These are phyloP conservation scores for Silvanus unidentatus DNA, from an alignment of 2,888 invertebrate species.

Conservation along the genomic window DNA sequence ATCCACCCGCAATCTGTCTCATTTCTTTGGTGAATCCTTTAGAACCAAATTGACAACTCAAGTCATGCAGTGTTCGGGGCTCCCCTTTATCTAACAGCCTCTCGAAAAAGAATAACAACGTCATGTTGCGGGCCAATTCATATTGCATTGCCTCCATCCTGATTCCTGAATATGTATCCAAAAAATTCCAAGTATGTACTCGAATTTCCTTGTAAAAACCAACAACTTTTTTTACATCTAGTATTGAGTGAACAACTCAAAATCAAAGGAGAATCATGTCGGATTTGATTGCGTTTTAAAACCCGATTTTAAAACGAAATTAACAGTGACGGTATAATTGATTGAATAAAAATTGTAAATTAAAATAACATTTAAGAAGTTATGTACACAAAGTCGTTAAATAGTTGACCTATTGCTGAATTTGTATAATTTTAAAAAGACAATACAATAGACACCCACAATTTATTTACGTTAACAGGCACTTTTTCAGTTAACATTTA, in stretches of 20 bases:
- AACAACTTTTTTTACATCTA: too few relatives aligned
- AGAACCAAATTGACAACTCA: slow-evolving; percentile 98
- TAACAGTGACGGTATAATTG: too few relatives aligned
- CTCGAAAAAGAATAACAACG: slow-evolving; percentile 96
- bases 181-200: too few relatives aligned
- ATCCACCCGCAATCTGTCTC: slow-evolving; percentile 92
- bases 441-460: slow-evolving; percentile 8
- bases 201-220: neutral
- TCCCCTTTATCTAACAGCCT: slow-evolving; percentile 95
- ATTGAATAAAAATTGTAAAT: too few relatives aligned
- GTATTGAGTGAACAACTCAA: too few relatives aligned
- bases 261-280: too few relatives aligned
- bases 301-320: too few relatives aligned
- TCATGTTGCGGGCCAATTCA: slow-evolving; percentile 90
- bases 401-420: neutral
- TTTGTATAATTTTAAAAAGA: slow-evolving; percentile 3
- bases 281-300: too few relatives aligned
- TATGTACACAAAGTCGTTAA: slow-evolving; percentile 2
- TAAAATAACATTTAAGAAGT: slow-evolving; percentile 6
- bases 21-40: slow-evolving; percentile 99
- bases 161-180: slow-evolving; percentile 28
- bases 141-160: slow-evolving; percentile 94
- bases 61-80: slow-evolving; percentile 91
- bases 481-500: slow-evolving; percentile 4
- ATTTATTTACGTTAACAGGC: slow-evolving; percentile 9